phyloP scores from a whole-genome alignment of 2,888 invertebrate genomes.

The Torymus auratus region DNA sequence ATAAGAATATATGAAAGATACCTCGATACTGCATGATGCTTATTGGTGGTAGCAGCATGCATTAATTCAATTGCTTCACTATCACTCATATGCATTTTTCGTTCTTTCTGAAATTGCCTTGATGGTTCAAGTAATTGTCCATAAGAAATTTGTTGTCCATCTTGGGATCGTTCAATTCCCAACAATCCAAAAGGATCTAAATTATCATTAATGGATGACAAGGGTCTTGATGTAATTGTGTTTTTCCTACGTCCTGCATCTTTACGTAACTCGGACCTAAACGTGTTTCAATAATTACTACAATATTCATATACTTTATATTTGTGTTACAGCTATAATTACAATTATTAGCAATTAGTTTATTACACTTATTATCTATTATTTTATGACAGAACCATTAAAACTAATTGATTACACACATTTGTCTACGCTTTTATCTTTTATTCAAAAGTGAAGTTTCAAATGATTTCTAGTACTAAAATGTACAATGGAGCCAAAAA shows the following conservation, averaged over 20 bases:
- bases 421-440: slow-evolving; percentile 18
- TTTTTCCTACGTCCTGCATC: slow-evolving; percentile 88
- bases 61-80: slow-evolving; percentile 71
- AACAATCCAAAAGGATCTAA: slow-evolving; percentile 91
- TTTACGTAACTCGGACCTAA: slow-evolving; percentile 83
- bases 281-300: slow-evolving; percentile 40
- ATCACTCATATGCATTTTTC: slow-evolving; percentile 72
- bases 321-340: not conserved
- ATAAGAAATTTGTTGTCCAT: slow-evolving; percentile 95
- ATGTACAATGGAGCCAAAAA: slow-evolving; percentile 48
- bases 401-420: slow-evolving; percentile 6
- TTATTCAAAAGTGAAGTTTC: slow-evolving; percentile 12
- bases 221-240: slow-evolving; percentile 88
- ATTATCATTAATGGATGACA: slow-evolving; percentile 89
- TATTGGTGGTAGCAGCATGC: slow-evolving; percentile 74
- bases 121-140: slow-evolving; percentile 90
- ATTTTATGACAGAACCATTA: slow-evolving; percentile 2
- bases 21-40: slow-evolving; percentile 80
- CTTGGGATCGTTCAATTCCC: slow-evolving; percentile 88
- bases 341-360: not conserved
- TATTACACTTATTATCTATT: slow-evolving; percentile 3
- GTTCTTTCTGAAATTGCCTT: slow-evolving; percentile 78
- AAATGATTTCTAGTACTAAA: slow-evolving; percentile 37
- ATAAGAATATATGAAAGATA: slow-evolving; percentile 62
- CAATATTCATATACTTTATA: not conserved